Evolutionary conservation across 2,113 vertebrate genomes (phyloP).

Genomic region (Chiloscyllium plagiosum): DNA sequence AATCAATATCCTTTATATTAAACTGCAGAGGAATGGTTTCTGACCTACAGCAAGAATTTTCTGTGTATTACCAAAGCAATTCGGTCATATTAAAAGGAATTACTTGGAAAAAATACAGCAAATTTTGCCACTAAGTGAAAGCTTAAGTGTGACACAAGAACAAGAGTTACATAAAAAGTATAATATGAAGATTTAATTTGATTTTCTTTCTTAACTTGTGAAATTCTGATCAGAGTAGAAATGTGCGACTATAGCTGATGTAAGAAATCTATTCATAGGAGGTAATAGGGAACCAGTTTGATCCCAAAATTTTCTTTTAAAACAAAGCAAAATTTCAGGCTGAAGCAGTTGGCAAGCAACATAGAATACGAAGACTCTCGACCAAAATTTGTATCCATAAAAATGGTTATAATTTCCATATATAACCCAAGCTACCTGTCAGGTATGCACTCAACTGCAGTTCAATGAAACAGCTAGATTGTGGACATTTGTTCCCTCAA

Average conservation of each 20-base stretch:
- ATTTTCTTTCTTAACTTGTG: neutral
- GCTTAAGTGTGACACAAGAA: neutral
- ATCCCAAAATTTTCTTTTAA: neutral
- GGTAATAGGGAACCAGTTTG: neutral
- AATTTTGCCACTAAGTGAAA: neutral
- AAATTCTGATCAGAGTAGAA: neutral
- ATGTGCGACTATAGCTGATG: neutral
- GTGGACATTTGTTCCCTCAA: neutral
- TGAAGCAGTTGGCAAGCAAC: neutral
- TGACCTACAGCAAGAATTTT: constrained; percentile 15
- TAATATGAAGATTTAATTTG: neutral
- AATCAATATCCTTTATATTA: constrained; percentile 8
- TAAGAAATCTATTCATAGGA: neutral
- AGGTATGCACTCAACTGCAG: neutral
- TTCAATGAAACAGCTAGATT: neutral
- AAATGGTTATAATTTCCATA: neutral
- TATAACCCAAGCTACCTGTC: neutral
- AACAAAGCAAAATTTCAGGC: neutral
- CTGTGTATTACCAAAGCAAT: constrained; percentile 3
- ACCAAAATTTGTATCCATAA: neutral
- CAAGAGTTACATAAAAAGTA: neutral
- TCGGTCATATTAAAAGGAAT: neutral
- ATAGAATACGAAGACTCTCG: neutral
- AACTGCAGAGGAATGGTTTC: neutral
- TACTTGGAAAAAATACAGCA: neutral